A percentile compares a stretch with the other conserved stretches of the same genome.
Conservation (phyloP, 2,888 invertebrate genomes). For the Trachelus iudaicus region DNA sequence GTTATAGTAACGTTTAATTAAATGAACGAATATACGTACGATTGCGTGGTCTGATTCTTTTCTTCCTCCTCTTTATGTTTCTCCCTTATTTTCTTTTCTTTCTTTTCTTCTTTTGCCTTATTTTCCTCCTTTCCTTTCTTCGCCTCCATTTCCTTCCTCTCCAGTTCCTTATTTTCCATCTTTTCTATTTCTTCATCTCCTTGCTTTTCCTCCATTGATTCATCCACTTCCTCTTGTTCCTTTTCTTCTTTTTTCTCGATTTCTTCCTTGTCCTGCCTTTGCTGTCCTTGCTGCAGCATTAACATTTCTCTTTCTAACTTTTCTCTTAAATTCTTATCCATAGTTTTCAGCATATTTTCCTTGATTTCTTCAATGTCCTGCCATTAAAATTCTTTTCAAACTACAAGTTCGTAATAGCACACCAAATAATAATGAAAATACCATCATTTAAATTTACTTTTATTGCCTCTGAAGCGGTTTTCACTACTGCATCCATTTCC, state of each 20-base stretch:
- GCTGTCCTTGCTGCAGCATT: background rate
- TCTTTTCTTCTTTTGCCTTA: background rate
- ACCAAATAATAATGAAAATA: background rate
- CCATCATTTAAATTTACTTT: background rate
- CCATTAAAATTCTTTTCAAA: background rate
- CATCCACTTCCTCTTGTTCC: background rate
- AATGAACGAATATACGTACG: background rate
- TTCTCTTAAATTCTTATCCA: background rate
- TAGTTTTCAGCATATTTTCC: background rate
- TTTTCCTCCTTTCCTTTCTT: background rate
- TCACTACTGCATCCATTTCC: background rate
- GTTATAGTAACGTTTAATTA: background rate
- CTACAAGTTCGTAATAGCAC: background rate
- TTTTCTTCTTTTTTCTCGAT: background rate
- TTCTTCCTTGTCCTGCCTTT: background rate
- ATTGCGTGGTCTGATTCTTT: background rate
- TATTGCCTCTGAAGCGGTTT: background rate
- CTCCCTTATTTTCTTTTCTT: background rate
- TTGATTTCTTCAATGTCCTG: background rate
- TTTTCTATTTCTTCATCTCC: slow-evolving; percentile 12
- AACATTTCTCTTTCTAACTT: background rate
- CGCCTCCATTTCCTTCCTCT: slow-evolving; percentile 5
- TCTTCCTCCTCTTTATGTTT: background rate
- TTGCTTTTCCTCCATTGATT: background rate
- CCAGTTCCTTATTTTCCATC: slow-evolving; percentile 8